Percentiles rank a stretch among this genome's conserved stretches.
Conservation (phyloP, 2,888 invertebrate genomes). For the Epinotia ramella region DNA sequence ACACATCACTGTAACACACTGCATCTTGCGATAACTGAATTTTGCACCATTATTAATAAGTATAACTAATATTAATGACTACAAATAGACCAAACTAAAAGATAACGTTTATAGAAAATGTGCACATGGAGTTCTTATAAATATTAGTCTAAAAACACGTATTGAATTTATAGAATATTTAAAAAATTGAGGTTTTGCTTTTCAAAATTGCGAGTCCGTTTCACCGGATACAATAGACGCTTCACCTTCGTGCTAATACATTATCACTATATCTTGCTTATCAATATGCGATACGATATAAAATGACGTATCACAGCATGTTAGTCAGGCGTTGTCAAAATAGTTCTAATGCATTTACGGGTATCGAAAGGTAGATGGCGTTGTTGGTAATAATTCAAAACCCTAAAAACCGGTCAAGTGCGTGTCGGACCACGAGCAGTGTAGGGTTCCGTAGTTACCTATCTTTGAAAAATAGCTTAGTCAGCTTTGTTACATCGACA, state of each 20-base stretch:
- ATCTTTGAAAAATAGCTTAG: too few species aligned
- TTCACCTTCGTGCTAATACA: constrained; percentile 17
- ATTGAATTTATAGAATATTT: too few species aligned
- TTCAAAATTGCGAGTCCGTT: neutral
- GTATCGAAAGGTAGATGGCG: constrained; percentile 8
- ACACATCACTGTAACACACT: constrained; percentile 14
- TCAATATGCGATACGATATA: constrained; percentile 37
- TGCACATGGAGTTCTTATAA: too few species aligned
- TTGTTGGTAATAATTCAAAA: neutral
- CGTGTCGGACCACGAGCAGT: too few species aligned
- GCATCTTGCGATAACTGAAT: neutral
- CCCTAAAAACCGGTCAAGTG: too few species aligned
- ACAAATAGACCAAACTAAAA: neutral
- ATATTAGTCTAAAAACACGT: too few species aligned
- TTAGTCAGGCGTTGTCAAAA: constrained; percentile 33
- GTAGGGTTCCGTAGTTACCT: too few species aligned
- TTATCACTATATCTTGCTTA: constrained; percentile 36
- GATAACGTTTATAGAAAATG: neutral
- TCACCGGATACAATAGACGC: constrained; percentile 24
- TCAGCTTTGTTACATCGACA: too few species aligned
- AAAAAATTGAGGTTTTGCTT: neutral
- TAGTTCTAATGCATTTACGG: constrained; percentile 27
- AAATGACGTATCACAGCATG: constrained; percentile 3
- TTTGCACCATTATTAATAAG: constrained; percentile 3
- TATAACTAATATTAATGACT: too few species aligned